Evolutionary conservation across 1,140 invertebrate species (phyloP).

Genomic region (Drosophila pseudoobscura): DNA sequence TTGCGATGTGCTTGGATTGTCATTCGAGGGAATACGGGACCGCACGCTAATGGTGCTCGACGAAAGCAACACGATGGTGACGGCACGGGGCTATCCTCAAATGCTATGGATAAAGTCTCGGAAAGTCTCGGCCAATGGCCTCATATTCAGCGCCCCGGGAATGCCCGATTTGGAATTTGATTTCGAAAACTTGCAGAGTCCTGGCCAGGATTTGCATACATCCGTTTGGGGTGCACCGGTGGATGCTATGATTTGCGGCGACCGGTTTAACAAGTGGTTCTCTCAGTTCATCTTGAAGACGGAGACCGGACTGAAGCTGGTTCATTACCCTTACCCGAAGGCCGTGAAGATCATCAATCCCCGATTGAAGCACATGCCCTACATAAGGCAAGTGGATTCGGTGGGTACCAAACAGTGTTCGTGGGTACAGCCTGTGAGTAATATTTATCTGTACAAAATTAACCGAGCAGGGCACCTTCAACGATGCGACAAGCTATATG

Average conservation of each 20-base stretch:
- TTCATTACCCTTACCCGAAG: conserved; percentile 85
- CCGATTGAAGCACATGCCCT: conserved; percentile 58
- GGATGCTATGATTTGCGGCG: conserved; percentile 85
- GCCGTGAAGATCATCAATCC: conserved; percentile 59
- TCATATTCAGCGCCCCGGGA: conserved; percentile 82
- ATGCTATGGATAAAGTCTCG: conserved; percentile 84
- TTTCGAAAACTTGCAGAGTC: conserved; percentile 54
- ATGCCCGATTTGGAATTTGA: conserved; percentile 84
- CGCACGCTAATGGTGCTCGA: conserved; percentile 85
- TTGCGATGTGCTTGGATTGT: conserved; percentile 84
- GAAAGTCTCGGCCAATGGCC: conserved; percentile 69
- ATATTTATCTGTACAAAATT: neutral
- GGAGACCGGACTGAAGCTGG: conserved; percentile 85
- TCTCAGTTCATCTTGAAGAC: conserved; percentile 85
- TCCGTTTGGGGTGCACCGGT: conserved; percentile 84
- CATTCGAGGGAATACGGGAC: conserved; percentile 83
- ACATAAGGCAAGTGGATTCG: conserved; percentile 63
- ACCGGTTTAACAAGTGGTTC: conserved; percentile 86
- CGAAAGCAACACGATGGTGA: conserved; percentile 84
- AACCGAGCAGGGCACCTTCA: conserved; percentile 82
- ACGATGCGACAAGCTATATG: conserved; percentile 84
- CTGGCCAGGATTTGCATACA: conserved; percentile 79
- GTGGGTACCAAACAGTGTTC: conserved; percentile 29
- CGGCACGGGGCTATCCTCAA: conserved; percentile 84
- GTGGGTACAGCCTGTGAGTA: too few species aligned